Evolutionary conservation across 2,797 vertebrate species (phyloP).

Genomic region (Leucoraja ocellata): DNA sequence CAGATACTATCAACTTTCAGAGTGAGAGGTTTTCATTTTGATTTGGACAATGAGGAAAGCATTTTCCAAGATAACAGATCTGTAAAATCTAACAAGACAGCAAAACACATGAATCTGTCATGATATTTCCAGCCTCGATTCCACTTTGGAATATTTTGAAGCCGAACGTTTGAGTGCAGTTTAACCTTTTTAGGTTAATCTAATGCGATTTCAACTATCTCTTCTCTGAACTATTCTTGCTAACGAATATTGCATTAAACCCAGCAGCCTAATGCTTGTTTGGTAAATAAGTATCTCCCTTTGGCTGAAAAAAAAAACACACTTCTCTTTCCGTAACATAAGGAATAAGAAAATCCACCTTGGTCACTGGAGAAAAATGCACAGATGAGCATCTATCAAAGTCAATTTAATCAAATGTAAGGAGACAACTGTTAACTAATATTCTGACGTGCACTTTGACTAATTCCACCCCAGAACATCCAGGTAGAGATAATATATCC

Average conservation of each 20-base stretch:
- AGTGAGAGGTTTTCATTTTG: slow-evolving; percentile 9
- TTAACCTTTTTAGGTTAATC: background rate
- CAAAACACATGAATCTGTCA: slow-evolving; percentile 8
- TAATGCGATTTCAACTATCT: background rate
- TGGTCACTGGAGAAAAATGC: too few relatives aligned
- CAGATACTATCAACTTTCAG: slow-evolving; percentile 23
- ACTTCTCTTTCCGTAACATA: background rate
- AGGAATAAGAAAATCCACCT: too few relatives aligned
- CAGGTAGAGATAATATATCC: background rate
- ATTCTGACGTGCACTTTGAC: too few relatives aligned
- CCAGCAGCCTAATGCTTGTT: background rate
- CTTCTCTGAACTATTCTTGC: background rate
- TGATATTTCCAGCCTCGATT: background rate
- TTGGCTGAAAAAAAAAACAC: background rate
- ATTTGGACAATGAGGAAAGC: slow-evolving; percentile 8
- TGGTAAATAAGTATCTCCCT: background rate
- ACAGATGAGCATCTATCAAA: too few relatives aligned
- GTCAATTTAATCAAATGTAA: too few relatives aligned
- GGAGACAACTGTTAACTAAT: too few relatives aligned
- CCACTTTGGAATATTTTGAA: background rate
- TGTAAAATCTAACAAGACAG: background rate
- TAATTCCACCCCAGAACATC: background rate
- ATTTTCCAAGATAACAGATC: slow-evolving; percentile 25
- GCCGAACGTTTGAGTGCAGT: background rate
- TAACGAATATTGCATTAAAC: background rate